Conservation (phyloP, 2,797 vertebrate genomes). For the Platalea minor region DNA sequence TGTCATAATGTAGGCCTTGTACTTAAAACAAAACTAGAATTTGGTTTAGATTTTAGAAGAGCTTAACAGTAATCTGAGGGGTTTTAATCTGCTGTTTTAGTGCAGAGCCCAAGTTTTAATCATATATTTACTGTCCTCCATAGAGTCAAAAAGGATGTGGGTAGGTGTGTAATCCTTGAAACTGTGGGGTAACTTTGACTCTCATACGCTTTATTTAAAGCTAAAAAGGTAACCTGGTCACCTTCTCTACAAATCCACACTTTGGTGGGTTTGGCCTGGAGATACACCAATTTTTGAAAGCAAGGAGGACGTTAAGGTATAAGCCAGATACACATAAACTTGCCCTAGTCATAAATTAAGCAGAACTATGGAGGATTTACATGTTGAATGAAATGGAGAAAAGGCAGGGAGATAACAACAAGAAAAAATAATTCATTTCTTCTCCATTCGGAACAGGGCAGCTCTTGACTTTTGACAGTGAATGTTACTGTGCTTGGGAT, state of each 20-base stretch:
- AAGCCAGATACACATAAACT: background rate
- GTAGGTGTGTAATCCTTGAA: background rate
- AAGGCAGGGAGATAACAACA: background rate
- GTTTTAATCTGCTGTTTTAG: background rate
- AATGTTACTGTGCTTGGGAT: background rate
- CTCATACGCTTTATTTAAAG: background rate
- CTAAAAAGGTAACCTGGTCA: background rate
- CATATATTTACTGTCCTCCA: background rate
- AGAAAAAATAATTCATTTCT: background rate
- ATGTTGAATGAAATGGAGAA: background rate
- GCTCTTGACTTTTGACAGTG: background rate
- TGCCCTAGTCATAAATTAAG: background rate
- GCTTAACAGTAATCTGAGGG: background rate
- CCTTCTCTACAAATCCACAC: background rate
- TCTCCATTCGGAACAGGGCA: background rate
- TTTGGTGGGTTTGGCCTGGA: background rate
- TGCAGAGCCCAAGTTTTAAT: background rate
- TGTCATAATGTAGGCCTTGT: no score
- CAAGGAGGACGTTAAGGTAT: background rate
- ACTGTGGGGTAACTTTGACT: background rate
- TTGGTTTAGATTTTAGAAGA: background rate
- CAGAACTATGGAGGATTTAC: background rate
- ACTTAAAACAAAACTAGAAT: background rate
- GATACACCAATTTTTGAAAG: background rate
- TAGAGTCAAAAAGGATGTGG: background rate